These are phyloP conservation scores for Ferrisia virgata DNA, from an alignment of 2,888 invertebrate species.

Conservation along the genomic window DNA sequence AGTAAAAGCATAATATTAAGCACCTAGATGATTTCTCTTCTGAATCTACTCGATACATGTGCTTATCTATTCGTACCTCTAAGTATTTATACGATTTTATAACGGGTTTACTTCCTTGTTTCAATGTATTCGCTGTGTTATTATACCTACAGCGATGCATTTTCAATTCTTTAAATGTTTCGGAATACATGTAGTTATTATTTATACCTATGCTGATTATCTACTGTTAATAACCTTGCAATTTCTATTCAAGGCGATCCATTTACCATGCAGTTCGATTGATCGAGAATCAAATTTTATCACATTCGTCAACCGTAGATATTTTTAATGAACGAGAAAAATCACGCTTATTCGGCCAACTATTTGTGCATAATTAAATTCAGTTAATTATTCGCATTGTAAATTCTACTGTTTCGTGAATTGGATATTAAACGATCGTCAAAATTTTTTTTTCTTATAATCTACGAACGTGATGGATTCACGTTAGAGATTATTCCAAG, in stretches of 20 bases:
- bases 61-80: background rate
- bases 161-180: background rate
- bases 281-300: background rate
- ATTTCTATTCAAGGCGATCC: background rate
- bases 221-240: background rate
- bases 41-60: background rate
- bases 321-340: background rate
- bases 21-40: background rate
- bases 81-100: background rate
- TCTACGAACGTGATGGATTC: background rate
- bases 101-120: slow-evolving; percentile 3
- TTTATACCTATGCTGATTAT: background rate
- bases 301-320: background rate
- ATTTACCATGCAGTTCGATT: background rate
- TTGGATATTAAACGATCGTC: background rate
- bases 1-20: background rate
- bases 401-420: background rate
- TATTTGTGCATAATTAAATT: background rate
- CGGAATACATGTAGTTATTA: too few species aligned
- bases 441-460: background rate
- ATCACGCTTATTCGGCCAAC: background rate
- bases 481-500: background rate
- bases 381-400: background rate
- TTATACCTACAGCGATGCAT: slow-evolving; percentile 4
- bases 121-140: background rate